Evolutionary conservation across 2,113 vertebrate genomes (phyloP), one percentile per base, ranked within the genome.

Genomic region (Aix galericulata): DNA sequence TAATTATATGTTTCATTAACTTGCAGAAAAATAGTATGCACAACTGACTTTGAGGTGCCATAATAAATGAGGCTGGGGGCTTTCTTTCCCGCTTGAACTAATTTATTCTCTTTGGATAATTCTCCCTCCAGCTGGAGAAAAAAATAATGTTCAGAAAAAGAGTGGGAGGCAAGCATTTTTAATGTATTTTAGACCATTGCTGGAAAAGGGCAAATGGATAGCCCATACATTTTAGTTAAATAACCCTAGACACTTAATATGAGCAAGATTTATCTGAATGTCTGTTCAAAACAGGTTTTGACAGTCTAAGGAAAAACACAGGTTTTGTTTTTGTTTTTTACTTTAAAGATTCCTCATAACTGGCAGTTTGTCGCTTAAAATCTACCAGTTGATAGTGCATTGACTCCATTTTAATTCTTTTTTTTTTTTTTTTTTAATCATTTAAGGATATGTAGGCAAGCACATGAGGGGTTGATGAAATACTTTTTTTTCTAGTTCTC

Each of bases 1-100:
- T 75, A 85, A 94, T 91, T 95, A 83, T 62, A 62, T 64, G 69
- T 87, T 96, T 96, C 82, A 96, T 88, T 95, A 96, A 73, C 44
- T 96, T 96, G 62, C 63, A 89, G 69, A 91, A 91, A 86, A 91
- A 82, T 78, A 87, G 71, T 46, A 84, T 67, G 53, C 52, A 44
- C 66, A 44, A 29, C 59, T 62, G 88, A 93, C 58, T 77, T 91
- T 26, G 32, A 83, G 89, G 81, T 88, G 74, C 13, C 26, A 52
- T 72, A 86, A 66, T 75, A 78, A 89, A 59, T 68, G 64, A 20
- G 83, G 48, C 40, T 26, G 42, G 25, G 16, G 27, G 36, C 20
- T 64, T 34, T 17, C 66, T 38, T 9, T n/a, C 36, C 25, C 31
- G 8, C 44, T 21, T 3, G 3, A 40, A 55, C 3, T 79, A 55